Evolutionary conservation across 2,888 invertebrate species (phyloP).

Genomic region (Spicauda simplicius): DNA sequence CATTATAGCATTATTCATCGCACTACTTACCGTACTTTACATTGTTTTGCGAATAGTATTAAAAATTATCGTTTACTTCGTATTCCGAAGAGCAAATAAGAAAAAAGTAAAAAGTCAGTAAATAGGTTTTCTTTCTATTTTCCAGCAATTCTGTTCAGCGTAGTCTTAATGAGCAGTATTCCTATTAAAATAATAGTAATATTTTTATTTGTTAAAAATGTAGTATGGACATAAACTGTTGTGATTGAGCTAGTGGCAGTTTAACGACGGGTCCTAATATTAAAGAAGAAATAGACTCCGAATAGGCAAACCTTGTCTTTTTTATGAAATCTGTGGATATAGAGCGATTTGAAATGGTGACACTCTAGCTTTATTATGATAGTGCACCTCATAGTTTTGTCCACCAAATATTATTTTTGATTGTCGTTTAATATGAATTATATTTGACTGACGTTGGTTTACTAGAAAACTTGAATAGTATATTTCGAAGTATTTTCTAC

Average conservation of each 20-base stretch:
- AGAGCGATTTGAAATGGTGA: no score
- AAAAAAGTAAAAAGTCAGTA: conserved; percentile 52
- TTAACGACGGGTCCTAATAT: no score
- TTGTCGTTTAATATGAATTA: no score
- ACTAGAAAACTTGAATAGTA: no score
- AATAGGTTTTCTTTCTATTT: conserved; percentile 25
- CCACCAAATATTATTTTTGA: no score
- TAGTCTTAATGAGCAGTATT: neutral
- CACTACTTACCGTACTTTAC: conserved; percentile 43
- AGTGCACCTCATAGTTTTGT: no score
- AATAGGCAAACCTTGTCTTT: no score
- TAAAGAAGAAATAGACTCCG: no score
- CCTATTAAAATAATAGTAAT: conserved; percentile 1
- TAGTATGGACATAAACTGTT: neutral
- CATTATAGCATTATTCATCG: conserved; percentile 46
- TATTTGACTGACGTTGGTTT: no score
- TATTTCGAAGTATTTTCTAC: no score
- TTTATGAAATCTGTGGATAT: no score
- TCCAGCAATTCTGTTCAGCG: neutral
- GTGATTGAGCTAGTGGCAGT: neutral
- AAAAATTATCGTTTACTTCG: conserved; percentile 42
- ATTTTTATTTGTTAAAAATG: neutral
- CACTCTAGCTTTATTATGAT: no score
- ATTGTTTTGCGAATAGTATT: conserved; percentile 47
- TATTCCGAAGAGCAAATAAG: conserved; percentile 41